Conservation (phyloP, 2,797 vertebrate species). For the Poeciliopsis turneri region DNA sequence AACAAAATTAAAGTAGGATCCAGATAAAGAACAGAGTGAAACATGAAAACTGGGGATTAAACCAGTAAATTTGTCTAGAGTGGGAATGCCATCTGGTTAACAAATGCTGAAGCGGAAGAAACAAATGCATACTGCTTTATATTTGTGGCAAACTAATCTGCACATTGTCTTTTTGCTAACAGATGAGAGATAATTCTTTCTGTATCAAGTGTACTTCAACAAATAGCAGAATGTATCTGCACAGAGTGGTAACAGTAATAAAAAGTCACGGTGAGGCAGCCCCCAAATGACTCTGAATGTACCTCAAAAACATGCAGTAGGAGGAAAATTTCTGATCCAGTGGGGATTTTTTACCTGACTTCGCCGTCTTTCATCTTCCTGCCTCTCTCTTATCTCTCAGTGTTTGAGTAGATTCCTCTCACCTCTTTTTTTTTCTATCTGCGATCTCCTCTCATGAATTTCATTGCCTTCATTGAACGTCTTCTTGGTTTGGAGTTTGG, state of each 20-base stretch:
- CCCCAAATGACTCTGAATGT: conserved; percentile 45
- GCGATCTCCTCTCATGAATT: conserved; percentile 64
- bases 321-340: conserved; percentile 59
- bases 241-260: conserved; percentile 22
- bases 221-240: conserved; percentile 22
- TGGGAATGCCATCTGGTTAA: neutral
- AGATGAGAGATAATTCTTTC: neutral
- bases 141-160: conserved; percentile 11
- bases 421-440: conserved; percentile 40
- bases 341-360: conserved; percentile 40
- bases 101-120: neutral
- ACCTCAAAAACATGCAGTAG: conserved; percentile 34
- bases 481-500: conserved; percentile 52
- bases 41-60: neutral
- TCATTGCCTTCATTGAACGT: conserved; percentile 66
- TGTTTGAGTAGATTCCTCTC: conserved; percentile 62
- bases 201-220: conserved; percentile 16
- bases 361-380: conserved; percentile 65
- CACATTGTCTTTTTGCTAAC: conserved; percentile 10
- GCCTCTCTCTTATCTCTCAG: conserved; percentile 62
- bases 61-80: neutral
- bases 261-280: conserved; percentile 38
- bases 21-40: neutral
- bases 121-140: neutral
- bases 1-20: neutral